Percentiles rank a stretch among this genome's conserved stretches.
These are phyloP conservation scores for Drosophila pseudotakahashii DNA, from an alignment of 2,888 invertebrate genomes.

Conservation along the genomic window DNA sequence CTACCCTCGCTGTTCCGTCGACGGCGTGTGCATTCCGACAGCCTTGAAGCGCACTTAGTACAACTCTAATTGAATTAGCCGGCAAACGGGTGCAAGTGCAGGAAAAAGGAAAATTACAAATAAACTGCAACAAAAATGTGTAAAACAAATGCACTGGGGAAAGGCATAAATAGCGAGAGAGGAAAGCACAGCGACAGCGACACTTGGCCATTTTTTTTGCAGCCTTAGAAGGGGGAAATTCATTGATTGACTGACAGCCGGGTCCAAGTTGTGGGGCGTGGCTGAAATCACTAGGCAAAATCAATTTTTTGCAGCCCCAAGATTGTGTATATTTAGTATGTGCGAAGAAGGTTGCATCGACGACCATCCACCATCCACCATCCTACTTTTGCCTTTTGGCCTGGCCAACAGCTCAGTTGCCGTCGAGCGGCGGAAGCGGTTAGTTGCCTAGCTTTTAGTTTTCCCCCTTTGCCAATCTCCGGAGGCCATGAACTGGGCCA, in stretches of 20 bases:
- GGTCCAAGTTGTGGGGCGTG: conserved; percentile 15
- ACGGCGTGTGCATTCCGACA: conserved; percentile 43
- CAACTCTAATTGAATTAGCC: conserved; percentile 78
- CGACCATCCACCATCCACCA: background rate
- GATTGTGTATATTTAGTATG: conserved; percentile 41
- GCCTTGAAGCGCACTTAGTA: conserved; percentile 73
- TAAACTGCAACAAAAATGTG: conserved; percentile 23
- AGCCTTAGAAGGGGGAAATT: conserved; percentile 27
- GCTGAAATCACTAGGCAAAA: conserved; percentile 47
- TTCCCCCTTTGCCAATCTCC: background rate
- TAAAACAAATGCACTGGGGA: conserved; percentile 12
- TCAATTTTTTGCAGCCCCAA: conserved; percentile 43
- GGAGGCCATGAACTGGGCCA: conserved; percentile 83
- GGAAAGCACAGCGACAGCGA: conserved; percentile 17
- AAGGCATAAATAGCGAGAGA: conserved; percentile 23
- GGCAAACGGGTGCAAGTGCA: conserved; percentile 37
- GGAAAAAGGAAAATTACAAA: conserved; percentile 27
- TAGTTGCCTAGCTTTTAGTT: conserved; percentile 25
- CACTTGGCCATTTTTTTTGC: conserved; percentile 47
- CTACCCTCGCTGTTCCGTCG: conserved; percentile 31
- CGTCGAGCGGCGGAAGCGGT: conserved; percentile 51
- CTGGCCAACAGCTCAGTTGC: conserved; percentile 61
- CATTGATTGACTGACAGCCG: conserved; percentile 71
- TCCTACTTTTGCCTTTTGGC: conserved; percentile 2
- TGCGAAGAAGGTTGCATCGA: conserved; percentile 20